These are phyloP conservation scores for Lepidurus packardi DNA, from an alignment of 1,140 invertebrate genomes.

Conservation along the genomic window DNA sequence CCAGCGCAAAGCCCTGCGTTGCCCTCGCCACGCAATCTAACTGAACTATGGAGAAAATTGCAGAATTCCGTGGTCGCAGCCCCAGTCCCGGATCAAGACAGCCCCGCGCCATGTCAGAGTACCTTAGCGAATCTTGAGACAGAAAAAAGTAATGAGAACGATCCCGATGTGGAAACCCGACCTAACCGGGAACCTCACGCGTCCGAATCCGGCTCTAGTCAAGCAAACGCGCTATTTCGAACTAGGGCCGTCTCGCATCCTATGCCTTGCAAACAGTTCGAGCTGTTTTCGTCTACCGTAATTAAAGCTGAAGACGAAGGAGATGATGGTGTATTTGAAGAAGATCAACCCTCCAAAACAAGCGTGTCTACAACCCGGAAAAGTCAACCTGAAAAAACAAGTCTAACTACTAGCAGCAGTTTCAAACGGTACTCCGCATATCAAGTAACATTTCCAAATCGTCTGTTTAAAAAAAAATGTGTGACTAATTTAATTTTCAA, in stretches of 20 bases:
- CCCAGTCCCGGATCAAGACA: not conserved
- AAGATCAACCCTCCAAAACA: constrained; percentile 33
- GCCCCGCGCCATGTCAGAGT: not conserved
- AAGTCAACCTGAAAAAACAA: constrained; percentile 22
- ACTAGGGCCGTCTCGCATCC: not conserved
- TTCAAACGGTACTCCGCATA: not conserved
- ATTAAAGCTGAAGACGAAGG: constrained; percentile 4
- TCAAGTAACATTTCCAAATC: not conserved
- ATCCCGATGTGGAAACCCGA: not conserved
- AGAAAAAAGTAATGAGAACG: not conserved
- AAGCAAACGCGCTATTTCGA: not conserved
- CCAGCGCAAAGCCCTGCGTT: not conserved
- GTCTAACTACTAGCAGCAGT: not conserved
- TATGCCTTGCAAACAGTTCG: constrained; percentile 2
- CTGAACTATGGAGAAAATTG: not conserved
- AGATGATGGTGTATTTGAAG: constrained; percentile 36
- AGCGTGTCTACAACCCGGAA: constrained; percentile 30
- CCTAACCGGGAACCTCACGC: not conserved
- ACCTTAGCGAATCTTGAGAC: not conserved
- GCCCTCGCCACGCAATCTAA: not conserved
- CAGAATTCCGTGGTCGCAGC: not conserved
- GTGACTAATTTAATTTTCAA: not conserved
- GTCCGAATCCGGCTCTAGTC: not conserved
- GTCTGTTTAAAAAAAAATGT: not conserved
- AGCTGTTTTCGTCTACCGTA: not conserved